Evolutionary conservation across 53 echinoderm and acorn worm genomes (phyloP), one percentile per base, ranked within the genome.

Genomic region (Apostichopus leukothele): DNA sequence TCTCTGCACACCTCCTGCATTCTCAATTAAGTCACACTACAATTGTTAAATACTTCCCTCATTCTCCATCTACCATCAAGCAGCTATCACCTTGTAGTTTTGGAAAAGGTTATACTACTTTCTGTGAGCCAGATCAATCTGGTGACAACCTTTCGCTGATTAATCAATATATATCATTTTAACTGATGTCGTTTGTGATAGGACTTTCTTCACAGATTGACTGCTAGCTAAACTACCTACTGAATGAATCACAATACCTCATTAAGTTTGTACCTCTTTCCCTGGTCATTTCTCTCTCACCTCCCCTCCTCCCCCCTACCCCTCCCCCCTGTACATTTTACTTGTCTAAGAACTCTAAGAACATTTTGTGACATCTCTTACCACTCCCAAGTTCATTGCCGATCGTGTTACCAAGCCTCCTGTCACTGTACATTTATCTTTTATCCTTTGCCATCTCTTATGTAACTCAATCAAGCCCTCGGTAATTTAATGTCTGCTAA

Each of bases 381-480:
- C 71, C 71, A 71, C 71, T 18, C 71, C 20, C 71, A 71, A 71
- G 71, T 71, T 71, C 71, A 71, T 71, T 18, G 16, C 18, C 71
- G 71, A 71, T 71, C 71, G 2, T 19, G 71, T 71, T 71, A 71
- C 71, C 71, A 19, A 71, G 71, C 6, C 14, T 18, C 71, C 71
- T 19, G 71, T n/a, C 20, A 57, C 57, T 57, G 57, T 10, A 71
- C 6, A 6, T 71, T 71, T 71, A 11, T 61, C 13, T 68, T 68
- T 71, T 16, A 5, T 71, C 71, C 71, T 19, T 71, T 71, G 71
- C 71, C 16, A 71, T 71, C 71, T 71, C 71, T 54, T 79, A 20
- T 79, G 79, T 53, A 79, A 79, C 79, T 79, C 79, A 79, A 79
- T 52, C 79, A 79, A 79, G 14, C 27, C 6, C 54, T 79, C 16